Conservation (phyloP, 2,888 invertebrate genomes). For the Aphidius colemani region DNA sequence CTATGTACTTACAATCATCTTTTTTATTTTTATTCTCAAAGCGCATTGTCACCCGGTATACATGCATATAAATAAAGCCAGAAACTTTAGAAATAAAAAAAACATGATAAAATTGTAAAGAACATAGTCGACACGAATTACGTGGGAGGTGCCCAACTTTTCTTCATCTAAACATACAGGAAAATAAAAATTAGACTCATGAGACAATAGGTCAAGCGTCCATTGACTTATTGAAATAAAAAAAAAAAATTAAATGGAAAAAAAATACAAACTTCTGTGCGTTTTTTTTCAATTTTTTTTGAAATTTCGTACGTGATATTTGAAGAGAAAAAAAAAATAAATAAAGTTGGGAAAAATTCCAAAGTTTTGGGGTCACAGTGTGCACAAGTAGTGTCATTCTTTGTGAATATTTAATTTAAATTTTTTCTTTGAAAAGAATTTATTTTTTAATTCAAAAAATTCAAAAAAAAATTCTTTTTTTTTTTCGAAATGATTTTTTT, state of each 20-base stretch:
- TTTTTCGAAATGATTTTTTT: no score
- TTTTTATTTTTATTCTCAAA: background rate
- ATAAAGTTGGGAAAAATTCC: background rate
- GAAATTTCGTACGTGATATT: background rate
- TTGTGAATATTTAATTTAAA: background rate
- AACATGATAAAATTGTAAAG: slow-evolving; percentile 7
- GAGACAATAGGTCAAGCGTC: slow-evolving; percentile 60
- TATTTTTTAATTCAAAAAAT: no score
- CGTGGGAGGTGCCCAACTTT: slow-evolving; percentile 44
- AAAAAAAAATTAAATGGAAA: slow-evolving; percentile 43
- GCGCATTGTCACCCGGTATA: slow-evolving; percentile 33
- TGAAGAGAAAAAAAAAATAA: slow-evolving; percentile 17
- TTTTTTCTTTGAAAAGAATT: background rate
- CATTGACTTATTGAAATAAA: slow-evolving; percentile 43
- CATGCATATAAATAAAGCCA: slow-evolving; percentile 15
- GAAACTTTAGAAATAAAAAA: slow-evolving; percentile 13
- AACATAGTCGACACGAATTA: slow-evolving; percentile 36
- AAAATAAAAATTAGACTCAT: slow-evolving; percentile 53
- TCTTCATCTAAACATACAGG: slow-evolving; percentile 18
- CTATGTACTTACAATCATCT: slow-evolving; percentile 9
- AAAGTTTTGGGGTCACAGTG: background rate
- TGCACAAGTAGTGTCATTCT: background rate
- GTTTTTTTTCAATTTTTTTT: slow-evolving; percentile 18
- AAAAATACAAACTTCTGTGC: slow-evolving; percentile 9
- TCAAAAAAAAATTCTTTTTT: no score